A percentile compares a stretch with the other conserved stretches of the same genome.
Conservation (phyloP, 2,888 invertebrate species). For the Helleia helle region DNA sequence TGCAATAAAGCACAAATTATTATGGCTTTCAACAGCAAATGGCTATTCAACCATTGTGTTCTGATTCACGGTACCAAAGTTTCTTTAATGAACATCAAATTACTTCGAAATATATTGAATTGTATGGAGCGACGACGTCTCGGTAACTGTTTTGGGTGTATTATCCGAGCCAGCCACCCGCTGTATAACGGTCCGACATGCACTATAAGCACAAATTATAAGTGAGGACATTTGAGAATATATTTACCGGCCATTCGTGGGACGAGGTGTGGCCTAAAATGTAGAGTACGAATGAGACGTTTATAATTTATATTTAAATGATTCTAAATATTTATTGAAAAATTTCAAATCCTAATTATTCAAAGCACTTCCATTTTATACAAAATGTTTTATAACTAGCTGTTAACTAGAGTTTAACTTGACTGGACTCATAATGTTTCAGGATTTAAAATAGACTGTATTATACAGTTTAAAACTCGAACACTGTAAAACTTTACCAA, state of each 20-base stretch:
- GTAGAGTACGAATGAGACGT: background rate
- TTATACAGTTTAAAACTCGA: too few species aligned
- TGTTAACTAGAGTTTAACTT: too few species aligned
- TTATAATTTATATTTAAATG: too few species aligned
- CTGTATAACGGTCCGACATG: slow-evolving; percentile 70
- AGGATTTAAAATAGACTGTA: too few species aligned
- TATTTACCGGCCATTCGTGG: slow-evolving; percentile 21
- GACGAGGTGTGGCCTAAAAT: background rate
- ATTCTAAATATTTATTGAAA: too few species aligned
- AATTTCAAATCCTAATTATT: too few species aligned
- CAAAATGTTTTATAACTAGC: too few species aligned
- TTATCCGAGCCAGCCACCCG: slow-evolving; percentile 53
- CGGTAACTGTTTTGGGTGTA: slow-evolving; percentile 54
- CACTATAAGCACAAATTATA: slow-evolving; percentile 71
- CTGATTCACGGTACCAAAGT: slow-evolving; percentile 72
- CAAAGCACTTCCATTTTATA: too few species aligned
- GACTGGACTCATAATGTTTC: too few species aligned
- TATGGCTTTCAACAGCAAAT: slow-evolving; percentile 70
- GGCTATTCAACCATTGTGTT: slow-evolving; percentile 73
- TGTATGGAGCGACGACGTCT: slow-evolving; percentile 65
- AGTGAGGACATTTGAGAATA: slow-evolving; percentile 69
- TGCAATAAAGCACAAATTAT: slow-evolving; percentile 61
- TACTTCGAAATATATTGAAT: slow-evolving; percentile 72
- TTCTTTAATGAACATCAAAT: slow-evolving; percentile 74
- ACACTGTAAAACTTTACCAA: too few species aligned